Base-by-base conservation (phyloP, 2,888 invertebrate species). In the Caenorhabditis sp. region DNA sequence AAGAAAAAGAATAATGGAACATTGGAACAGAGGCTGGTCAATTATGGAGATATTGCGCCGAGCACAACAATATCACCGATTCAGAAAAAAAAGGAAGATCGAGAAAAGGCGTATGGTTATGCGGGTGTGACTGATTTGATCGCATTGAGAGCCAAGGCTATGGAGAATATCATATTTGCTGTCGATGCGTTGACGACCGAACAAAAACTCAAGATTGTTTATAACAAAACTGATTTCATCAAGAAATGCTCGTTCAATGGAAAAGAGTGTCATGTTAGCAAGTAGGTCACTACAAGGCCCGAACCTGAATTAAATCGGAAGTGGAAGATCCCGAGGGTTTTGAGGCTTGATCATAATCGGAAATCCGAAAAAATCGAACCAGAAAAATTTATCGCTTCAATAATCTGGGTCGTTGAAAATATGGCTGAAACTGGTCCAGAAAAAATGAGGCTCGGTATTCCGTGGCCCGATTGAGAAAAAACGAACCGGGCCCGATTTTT, bases 221-320 rank as follows among this genome's bases (percentile, higher is more conserved):
- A 78, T 58, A 75, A 76, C 51, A 78, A 75, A 26, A 70, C 77
- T n/a, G 85, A 86, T 63, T 81, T 86, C 61, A 84, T 86, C 26
- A 66, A 79, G n/a, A 83, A 84, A 60, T 86, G 87, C 69, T 85
- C 85, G 19, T 87, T 87, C 71, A 86, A 87, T 64, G 87, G 87
- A 17, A 60, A 79, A 12, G 82, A 86, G 50, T 87, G 87, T 62
- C 77, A 83, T 65, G 81, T 87, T 14, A 82, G 85, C 12, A 69
- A 81, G 87, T 87, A 27, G 36, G 81, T 58, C n/a, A n/a, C n/a
- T n/a, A n/a, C n/a, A n/a, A n/a, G n/a, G n/a, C n/a, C n/a, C n/a
- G n/a, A n/a, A n/a, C n/a, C n/a, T n/a, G n/a, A n/a, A n/a, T n/a
- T n/a, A n/a, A n/a, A n/a, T n/a, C n/a, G n/a, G n/a, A n/a, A n/a